Evolutionary conservation across 2,113 vertebrate species (phyloP).

Genomic region (Engraulis encrasicolus): DNA sequence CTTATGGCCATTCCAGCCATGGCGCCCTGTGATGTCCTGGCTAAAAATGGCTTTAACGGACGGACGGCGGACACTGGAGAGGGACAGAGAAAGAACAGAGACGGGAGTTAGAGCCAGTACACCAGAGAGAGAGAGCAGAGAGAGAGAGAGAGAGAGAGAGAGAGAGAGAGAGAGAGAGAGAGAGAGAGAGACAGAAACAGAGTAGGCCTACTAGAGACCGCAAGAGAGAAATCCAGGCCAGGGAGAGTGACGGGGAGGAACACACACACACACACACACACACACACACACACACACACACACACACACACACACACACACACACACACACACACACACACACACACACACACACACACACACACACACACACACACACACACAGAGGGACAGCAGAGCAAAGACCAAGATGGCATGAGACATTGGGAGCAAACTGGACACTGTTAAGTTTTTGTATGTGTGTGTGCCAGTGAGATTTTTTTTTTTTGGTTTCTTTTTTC

Average conservation of each 20-base stretch:
- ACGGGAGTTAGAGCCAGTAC: too few relatives aligned
- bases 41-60: slow-evolving; percentile 15
- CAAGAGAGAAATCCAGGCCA: background rate
- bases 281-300: background rate
- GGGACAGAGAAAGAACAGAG: too few relatives aligned
- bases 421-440: background rate
- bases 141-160: background rate
- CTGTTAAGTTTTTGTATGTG: background rate
- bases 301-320: too few relatives aligned
- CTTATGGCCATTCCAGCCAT: too few relatives aligned
- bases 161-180: background rate
- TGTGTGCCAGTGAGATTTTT: too few relatives aligned
- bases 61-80: too few relatives aligned
- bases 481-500: too few relatives aligned
- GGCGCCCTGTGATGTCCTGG: slow-evolving; percentile 13
- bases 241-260: background rate
- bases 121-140: background rate
- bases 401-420: background rate
- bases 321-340: background rate
- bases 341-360: too few relatives aligned
- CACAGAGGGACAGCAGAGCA: background rate
- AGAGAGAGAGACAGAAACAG: background rate
- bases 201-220: too few relatives aligned
- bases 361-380: background rate
- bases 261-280: too few relatives aligned